These are phyloP conservation scores for Corvus cornix DNA, from an alignment of 2,113 vertebrate species.

Conservation along the genomic window DNA sequence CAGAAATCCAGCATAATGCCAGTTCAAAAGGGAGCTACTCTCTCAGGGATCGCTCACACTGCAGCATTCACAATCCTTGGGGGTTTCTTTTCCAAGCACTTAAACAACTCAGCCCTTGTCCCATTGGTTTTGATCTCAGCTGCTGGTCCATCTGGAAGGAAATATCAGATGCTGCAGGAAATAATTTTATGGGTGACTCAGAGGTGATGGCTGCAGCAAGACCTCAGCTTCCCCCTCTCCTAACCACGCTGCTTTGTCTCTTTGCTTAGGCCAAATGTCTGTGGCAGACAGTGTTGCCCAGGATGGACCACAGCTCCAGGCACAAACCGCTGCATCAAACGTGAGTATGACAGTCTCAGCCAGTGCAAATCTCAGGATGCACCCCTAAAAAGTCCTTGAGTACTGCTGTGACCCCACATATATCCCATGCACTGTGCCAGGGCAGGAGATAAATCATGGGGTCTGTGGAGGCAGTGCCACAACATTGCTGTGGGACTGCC, in stretches of 20 bases:
- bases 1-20: not conserved
- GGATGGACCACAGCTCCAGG: conserved; percentile 89
- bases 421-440: not conserved
- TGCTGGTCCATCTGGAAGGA: conserved; percentile 60
- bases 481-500: not conserved
- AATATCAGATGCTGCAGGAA: conserved; percentile 54
- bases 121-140: conserved; percentile 56
- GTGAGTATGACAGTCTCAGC: conserved; percentile 76
- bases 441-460: not conserved
- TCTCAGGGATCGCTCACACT: not conserved
- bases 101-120: conserved; percentile 57
- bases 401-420: not conserved
- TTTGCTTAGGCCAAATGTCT: conserved; percentile 87
- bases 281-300: conserved; percentile 92
- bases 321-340: conserved; percentile 93
- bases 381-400: not conserved
- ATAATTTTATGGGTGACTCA: conserved; percentile 56
- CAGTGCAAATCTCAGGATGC: accelerated
- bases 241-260: conserved; percentile 52
- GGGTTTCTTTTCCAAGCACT: conserved; percentile 23
- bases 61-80: not conserved
- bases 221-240: conserved; percentile 9
- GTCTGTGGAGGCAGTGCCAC: not conserved
- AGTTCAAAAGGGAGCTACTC: not conserved
- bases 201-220: conserved; percentile 22